A percentile compares a stretch with the other conserved stretches of the same genome.
phyloP scores from a whole-genome alignment of 2,797 vertebrate species.

The Poeciliopsis turneri region DNA sequence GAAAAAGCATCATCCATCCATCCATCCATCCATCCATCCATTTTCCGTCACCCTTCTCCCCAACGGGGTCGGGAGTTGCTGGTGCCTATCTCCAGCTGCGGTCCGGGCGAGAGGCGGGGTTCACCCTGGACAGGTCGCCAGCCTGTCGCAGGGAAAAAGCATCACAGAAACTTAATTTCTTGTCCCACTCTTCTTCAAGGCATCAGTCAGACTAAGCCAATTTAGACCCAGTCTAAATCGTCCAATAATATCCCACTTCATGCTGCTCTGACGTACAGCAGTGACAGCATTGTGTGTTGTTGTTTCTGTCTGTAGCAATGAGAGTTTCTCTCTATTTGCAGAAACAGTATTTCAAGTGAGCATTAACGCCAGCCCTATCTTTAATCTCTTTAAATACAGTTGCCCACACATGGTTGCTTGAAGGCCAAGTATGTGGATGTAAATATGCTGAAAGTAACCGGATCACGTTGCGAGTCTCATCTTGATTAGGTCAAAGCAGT shows the following conservation, averaged over 20 bases:
- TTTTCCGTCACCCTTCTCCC: too few species aligned
- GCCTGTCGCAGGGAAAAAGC: neutral
- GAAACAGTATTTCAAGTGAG: neutral
- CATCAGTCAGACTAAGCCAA: neutral
- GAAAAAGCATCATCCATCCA: neutral
- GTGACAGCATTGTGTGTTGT: neutral
- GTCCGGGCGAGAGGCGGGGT: too few species aligned
- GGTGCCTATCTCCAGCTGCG: too few species aligned
- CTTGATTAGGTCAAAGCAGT: slow-evolving; percentile 8
- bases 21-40: too few species aligned
- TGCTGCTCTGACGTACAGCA: neutral
- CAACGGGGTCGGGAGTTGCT: too few species aligned
- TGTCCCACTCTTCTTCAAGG: neutral
- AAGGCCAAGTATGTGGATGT: slow-evolving; percentile 7
- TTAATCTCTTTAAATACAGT: neutral
- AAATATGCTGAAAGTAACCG: slow-evolving; percentile 2
- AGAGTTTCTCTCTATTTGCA: neutral
- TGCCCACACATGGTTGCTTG: neutral
- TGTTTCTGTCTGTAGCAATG: neutral
- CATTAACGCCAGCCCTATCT: neutral
- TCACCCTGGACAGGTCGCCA: too few species aligned
- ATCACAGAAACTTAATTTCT: neutral
- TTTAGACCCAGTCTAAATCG: neutral
- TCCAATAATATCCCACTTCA: neutral
- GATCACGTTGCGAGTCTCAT: neutral